Evolutionary conservation across 2,113 vertebrate genomes (phyloP).

Genomic region (Marmota flaviventris): DNA sequence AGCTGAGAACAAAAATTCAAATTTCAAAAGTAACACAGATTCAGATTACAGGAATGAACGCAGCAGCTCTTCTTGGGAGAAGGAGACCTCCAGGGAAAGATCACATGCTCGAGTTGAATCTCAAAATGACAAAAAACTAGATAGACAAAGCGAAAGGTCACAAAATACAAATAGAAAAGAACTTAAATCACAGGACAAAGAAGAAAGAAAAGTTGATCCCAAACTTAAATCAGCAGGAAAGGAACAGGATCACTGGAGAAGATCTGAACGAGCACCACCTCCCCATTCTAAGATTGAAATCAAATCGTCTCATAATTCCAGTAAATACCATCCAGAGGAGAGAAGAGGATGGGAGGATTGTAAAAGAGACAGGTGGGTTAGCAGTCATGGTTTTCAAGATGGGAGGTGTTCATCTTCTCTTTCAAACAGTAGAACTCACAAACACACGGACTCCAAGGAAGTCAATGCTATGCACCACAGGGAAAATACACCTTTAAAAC

Average conservation of each 20-base stretch:
- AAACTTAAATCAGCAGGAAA: conserved; percentile 82
- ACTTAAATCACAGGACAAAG: conserved; percentile 84
- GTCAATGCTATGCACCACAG: conserved; percentile 73
- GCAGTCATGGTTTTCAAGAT: conserved; percentile 81
- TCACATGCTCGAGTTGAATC: conserved; percentile 80
- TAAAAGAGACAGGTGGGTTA: conserved; percentile 83
- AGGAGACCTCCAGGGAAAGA: conserved; percentile 84
- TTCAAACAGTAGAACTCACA: conserved; percentile 83
- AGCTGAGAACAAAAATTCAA: conserved; percentile 81
- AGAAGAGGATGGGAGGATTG: conserved; percentile 84
- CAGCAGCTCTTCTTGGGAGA: conserved; percentile 82
- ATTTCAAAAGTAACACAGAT: conserved; percentile 81
- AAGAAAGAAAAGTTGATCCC: conserved; percentile 84
- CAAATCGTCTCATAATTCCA: conserved; percentile 83
- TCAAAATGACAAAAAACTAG: conserved; percentile 78
- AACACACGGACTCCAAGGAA: conserved; percentile 76
- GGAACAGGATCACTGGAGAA: conserved; percentile 84
- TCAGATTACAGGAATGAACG: conserved; percentile 82
- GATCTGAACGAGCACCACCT: conserved; percentile 83
- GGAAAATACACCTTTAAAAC: conserved; percentile 83
- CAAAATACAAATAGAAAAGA: conserved; percentile 85
- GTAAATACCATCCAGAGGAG: conserved; percentile 84
- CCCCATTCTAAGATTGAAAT: conserved; percentile 83
- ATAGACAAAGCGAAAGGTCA: conserved; percentile 83
- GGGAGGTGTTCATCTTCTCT: conserved; percentile 81